These are phyloP conservation scores for Avahi laniger DNA, from an alignment of 2,797 vertebrate genomes.

Conservation along the genomic window DNA sequence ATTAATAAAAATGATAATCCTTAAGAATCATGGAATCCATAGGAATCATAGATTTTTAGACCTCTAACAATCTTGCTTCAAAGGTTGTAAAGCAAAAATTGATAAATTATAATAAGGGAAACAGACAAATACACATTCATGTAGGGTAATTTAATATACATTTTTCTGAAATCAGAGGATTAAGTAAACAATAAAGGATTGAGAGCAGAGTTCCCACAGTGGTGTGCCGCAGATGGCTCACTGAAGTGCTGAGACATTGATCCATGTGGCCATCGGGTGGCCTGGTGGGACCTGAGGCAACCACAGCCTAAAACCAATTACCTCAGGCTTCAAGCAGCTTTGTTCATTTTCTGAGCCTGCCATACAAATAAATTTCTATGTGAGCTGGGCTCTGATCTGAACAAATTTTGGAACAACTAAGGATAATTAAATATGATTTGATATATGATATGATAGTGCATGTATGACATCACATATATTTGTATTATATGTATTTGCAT, in stretches of 20 bases:
- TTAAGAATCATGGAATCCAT: neutral
- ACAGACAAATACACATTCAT: neutral
- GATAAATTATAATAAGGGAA: neutral
- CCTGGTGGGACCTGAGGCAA: neutral
- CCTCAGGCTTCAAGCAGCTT: neutral
- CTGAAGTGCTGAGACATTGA: neutral
- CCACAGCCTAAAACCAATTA: neutral
- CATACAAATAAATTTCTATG: neutral
- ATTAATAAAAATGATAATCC: neutral
- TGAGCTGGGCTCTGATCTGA: neutral
- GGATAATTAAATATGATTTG: neutral
- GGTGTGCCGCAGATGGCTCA: neutral
- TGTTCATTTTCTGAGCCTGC: neutral
- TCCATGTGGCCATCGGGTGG: neutral
- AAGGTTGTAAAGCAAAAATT: neutral
- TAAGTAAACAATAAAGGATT: neutral
- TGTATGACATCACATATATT: neutral
- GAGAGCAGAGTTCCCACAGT: neutral
- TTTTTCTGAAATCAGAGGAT: slow-evolving; percentile 14
- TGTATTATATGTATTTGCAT: neutral
- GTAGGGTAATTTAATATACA: neutral
- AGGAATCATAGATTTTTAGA: neutral
- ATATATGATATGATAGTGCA: neutral
- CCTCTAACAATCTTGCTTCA: neutral
- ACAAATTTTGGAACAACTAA: neutral